phyloP scores from a whole-genome alignment of 2,113 vertebrate genomes.

The Apodemus sylvaticus region DNA sequence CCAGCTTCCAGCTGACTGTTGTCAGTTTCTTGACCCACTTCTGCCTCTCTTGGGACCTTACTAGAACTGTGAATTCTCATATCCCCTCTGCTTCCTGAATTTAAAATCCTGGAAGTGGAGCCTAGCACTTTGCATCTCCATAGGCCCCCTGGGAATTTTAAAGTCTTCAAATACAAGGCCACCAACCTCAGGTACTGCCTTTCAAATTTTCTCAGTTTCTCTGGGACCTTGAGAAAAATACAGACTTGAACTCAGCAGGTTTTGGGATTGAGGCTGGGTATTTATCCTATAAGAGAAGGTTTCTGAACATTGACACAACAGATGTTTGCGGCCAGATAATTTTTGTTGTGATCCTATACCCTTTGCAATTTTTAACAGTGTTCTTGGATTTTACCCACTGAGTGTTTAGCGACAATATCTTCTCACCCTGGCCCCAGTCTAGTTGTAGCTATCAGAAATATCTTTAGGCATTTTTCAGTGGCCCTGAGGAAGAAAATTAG shows the following conservation, averaged over 20 bases:
- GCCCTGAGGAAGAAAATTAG: background rate
- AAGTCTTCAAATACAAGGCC: background rate
- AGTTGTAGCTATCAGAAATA: background rate
- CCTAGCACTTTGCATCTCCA: background rate
- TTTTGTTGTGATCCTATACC: background rate
- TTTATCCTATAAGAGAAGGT: background rate
- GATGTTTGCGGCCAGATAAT: background rate
- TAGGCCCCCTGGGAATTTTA: background rate
- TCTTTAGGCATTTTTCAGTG: background rate
- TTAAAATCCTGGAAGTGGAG: background rate
- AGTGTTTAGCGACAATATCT: background rate
- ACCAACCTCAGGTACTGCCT: background rate
- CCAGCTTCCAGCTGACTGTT: background rate
- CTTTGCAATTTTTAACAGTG: background rate
- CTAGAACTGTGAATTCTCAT: constrained; percentile 8
- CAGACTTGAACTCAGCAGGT: background rate
- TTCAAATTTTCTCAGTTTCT: background rate
- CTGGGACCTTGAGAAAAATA: background rate
- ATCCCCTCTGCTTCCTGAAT: background rate
- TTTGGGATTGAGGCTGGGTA: background rate
- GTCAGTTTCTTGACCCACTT: background rate
- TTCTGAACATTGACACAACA: background rate
- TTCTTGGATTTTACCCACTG: background rate
- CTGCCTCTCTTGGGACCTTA: background rate
- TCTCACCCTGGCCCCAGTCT: too few relatives aligned